These are phyloP conservation scores for Maniola jurtina DNA, from an alignment of 1,140 invertebrate genomes.

Conservation along the genomic window DNA sequence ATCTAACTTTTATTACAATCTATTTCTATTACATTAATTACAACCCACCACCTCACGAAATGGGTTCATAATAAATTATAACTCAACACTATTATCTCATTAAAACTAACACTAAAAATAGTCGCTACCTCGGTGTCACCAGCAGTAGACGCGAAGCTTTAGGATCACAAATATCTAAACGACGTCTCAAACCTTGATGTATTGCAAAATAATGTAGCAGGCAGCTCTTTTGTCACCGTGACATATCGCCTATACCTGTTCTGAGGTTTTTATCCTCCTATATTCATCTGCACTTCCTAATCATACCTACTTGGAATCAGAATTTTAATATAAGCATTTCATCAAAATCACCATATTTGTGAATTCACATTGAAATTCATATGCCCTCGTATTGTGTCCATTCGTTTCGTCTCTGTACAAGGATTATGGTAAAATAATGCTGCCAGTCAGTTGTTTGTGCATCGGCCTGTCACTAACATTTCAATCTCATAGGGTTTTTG, in stretches of 20 bases:
- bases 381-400: slow-evolving; percentile 66
- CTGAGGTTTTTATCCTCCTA: slow-evolving; percentile 32
- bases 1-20: slow-evolving; percentile 4
- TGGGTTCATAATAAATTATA: slow-evolving; percentile 6
- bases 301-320: slow-evolving; percentile 64
- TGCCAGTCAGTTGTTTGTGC: slow-evolving; percentile 74
- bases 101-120: slow-evolving; percentile 13
- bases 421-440: slow-evolving; percentile 77
- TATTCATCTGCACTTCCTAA: slow-evolving; percentile 54
- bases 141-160: slow-evolving; percentile 19
- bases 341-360: slow-evolving; percentile 67
- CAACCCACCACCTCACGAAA: neutral
- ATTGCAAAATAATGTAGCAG: slow-evolving; percentile 43
- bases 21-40: neutral
- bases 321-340: slow-evolving; percentile 58
- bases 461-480: slow-evolving; percentile 74
- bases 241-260: slow-evolving; percentile 43
- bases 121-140: neutral
- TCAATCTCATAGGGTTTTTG: slow-evolving; percentile 74
- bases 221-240: slow-evolving; percentile 33
- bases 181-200: slow-evolving; percentile 33
- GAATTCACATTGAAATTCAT: slow-evolving; percentile 74
- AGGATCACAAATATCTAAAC: slow-evolving; percentile 23
- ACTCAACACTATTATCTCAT: slow-evolving; percentile 16
- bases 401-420: slow-evolving; percentile 71